Evolutionary conservation across 2,113 vertebrate species (phyloP), one percentile per base, ranked within the genome.

Genomic region (Calypte anna): DNA sequence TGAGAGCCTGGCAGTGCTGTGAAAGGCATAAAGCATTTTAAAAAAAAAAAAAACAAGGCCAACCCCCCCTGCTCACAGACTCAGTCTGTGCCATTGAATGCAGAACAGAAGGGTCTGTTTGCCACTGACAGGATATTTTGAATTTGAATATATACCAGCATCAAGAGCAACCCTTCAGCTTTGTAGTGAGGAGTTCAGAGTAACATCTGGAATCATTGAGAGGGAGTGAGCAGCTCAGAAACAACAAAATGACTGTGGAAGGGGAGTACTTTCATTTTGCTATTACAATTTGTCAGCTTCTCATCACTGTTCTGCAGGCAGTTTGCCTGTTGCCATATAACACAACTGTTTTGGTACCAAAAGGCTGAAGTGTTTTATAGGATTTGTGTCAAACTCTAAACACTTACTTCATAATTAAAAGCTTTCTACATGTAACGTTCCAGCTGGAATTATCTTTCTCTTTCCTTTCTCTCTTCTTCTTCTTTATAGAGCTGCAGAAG

Each of bases 401-500:
- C 72, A 50, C 95, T 93, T 78, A 93, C 86, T 97, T 92, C 93
- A 95, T 90, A 94, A 27, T 30, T 43, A 94, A 78, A 89, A 88
- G 59, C 77, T 95, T 95, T 95, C 89, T 82, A 38, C 10, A 17
- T 87, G 77, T 43, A 4, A 68, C 55, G 58, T 89, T 96, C 95
- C 97, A 98, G 92, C 94, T 98, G 97, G 97, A 96, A 93, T 80
- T 40, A 18, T 67, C 57, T 44, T 61, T 38, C 38, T 28, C 67
- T 91, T 92, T 81, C 59, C 70, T 51, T 74, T 69, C 85, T 74
- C 25, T 54, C 27, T 15, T 40, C 40, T 74, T 31, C 40, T 79
- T 33, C 48, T 21, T 44, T 48, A 61, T 3, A 4, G 77, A 90
- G 92, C 44, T 86, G 89, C 78, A 61, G 53, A 75, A 58, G 46